A percentile compares a stretch with the other conserved stretches of the same genome.
phyloP scores from a whole-genome alignment of 2,888 invertebrate species.

The Labia minor region DNA sequence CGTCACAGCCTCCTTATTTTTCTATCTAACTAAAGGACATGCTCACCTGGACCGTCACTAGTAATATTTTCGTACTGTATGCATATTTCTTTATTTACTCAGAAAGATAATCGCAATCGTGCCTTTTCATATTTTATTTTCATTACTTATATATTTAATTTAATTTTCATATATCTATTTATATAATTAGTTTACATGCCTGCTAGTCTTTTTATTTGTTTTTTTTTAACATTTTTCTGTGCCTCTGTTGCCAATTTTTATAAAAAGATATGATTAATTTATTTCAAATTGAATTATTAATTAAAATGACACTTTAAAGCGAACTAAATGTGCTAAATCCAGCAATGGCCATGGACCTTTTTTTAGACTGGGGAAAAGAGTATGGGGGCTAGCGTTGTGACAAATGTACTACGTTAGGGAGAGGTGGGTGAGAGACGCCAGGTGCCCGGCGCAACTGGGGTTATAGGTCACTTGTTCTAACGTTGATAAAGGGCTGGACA shows the following conservation, averaged over 20 bases:
- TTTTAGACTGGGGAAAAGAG: not conserved
- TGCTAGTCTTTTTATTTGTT: not conserved
- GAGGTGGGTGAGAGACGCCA: not conserved
- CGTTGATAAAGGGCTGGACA: not conserved
- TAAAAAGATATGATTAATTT: not conserved
- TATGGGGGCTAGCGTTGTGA: not conserved
- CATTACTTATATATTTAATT: no score
- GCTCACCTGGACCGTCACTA: no score
- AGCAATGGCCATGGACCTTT: no score
- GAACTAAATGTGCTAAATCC: not conserved
- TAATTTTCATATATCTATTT: no score
- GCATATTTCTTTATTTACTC: no score
- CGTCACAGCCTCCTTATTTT: no score
- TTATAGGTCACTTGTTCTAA: slow-evolving; percentile 8
- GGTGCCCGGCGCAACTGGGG: not conserved
- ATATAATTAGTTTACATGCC: no score
- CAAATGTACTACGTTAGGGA: not conserved
- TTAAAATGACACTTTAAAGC: not conserved
- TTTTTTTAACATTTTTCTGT: not conserved
- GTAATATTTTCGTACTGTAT: no score
- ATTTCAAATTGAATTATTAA: slow-evolving; percentile 5
- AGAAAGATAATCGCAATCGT: no score
- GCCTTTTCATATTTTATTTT: no score
- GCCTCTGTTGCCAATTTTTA: not conserved
- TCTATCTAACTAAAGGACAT: no score